Base-by-base conservation (phyloP, 1,140 invertebrate genomes). In the Solen grandis region DNA sequence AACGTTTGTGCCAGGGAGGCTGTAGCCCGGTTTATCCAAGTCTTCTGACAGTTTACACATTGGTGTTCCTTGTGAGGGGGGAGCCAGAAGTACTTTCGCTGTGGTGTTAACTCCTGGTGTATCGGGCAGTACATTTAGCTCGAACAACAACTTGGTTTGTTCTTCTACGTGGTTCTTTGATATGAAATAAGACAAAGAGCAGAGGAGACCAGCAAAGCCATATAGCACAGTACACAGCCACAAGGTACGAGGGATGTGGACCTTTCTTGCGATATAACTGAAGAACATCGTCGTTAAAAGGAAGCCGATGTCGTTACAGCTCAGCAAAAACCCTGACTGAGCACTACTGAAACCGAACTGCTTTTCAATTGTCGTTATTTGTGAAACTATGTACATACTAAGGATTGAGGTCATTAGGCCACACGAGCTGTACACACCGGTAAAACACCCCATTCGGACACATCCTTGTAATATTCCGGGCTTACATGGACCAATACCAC, bases 361-460 rank as follows among this genome's bases (percentile, higher is more conserved):
- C 41, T 83, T 85, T 69, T 86, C 85, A 13, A 86, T 66, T 2
- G 74, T 82, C 14, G 85, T 78, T 35, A 85, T 83, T 69, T 86
- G 85, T 13, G 85, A 85, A 5, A 62, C 50, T n/a, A 86, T 74
- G 50, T 85, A 85, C 66, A 79, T 79, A 33, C 36, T 69, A 3
- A 79, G 55, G 50, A 79, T n/a, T n/a, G 76, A 79, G 14, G 76
- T 79, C 76, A 79, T 69, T 19, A 79, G 38, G 8, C 76, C 76
- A 31, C 54, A 79, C 13, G 60, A 19, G 41, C 78, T 81, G 46
- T 81, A 73, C 1, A 50, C 68, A 54, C 41, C 38, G 14, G 73
- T 69, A 22, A 81, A 73, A n/a, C n/a, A 16, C 46, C 78, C 46
- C 69, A 73, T 73, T 2, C 68, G 60, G 5, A 62, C 78, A 31